Percentiles rank a stretch among this genome's conserved stretches.
Conservation (phyloP, 2,113 vertebrate species). For the Tachysurus vachellii region DNA sequence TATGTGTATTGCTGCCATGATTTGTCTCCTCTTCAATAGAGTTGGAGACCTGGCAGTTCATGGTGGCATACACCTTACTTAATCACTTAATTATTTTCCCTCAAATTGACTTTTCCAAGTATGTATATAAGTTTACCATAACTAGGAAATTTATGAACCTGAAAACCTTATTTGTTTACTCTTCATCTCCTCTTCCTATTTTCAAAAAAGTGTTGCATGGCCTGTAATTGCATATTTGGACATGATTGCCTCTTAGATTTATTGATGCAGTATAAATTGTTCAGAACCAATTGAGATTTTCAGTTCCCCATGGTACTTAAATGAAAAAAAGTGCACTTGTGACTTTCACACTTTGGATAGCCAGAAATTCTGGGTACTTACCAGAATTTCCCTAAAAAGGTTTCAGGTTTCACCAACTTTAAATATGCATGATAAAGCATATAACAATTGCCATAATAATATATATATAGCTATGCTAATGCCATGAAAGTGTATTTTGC, state of each 20-base stretch:
- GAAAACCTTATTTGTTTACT: background rate
- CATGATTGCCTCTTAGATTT: background rate
- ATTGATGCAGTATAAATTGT: background rate
- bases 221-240: background rate
- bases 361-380: background rate
- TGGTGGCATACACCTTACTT: background rate
- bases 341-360: background rate
- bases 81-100: background rate
- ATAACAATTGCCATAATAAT: background rate
- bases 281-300: background rate
- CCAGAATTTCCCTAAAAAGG: background rate
- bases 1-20: background rate
- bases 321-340: background rate
- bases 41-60: background rate
- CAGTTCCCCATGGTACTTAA: background rate
- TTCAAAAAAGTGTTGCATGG: background rate
- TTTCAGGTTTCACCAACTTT: background rate
- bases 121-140: background rate
- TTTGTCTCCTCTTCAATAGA: background rate
- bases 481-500: background rate
- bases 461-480: background rate
- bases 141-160: background rate
- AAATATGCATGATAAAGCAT: slow-evolving; percentile 11
- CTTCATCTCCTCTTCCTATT: background rate
- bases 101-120: background rate